These are phyloP conservation scores for Parauchenoglanis ngamensis DNA, from an alignment of 2,797 vertebrate genomes.

Conservation along the genomic window DNA sequence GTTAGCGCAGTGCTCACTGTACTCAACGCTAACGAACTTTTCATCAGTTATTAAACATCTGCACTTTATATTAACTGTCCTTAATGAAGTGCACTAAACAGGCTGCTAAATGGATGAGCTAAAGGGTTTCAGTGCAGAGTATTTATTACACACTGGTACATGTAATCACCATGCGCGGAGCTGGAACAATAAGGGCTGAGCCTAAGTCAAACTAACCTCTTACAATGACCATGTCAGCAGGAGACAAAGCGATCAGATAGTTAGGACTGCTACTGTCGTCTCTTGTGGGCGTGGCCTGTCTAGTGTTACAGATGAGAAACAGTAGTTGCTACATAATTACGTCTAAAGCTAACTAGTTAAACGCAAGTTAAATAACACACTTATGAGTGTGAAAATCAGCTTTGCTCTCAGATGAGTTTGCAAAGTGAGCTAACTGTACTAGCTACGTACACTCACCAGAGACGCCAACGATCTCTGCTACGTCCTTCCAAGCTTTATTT, in stretches of 20 bases:
- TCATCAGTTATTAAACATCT: neutral
- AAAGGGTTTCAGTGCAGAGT: neutral
- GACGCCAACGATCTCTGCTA: neutral
- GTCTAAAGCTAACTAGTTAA: no score
- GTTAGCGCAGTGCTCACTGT: neutral
- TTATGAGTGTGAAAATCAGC: neutral
- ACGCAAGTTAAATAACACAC: neutral
- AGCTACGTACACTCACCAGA: no score
- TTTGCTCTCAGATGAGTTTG: no score
- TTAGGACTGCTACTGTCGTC: no score
- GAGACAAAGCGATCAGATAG: no score
- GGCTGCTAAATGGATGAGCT: neutral
- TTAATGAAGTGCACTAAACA: neutral
- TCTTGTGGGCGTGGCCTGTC: neutral
- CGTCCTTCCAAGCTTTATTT: neutral
- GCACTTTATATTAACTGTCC: neutral
- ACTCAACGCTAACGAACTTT: neutral
- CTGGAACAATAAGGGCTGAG: neutral
- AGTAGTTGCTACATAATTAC: no score
- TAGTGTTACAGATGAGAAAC: no score
- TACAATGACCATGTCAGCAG: neutral
- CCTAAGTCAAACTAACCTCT: neutral
- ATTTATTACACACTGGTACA: neutral
- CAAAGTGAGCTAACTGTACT: no score
- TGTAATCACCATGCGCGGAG: neutral